Base-by-base conservation (phyloP, 2,113 vertebrate species). In the Leptocoma aspasia region DNA sequence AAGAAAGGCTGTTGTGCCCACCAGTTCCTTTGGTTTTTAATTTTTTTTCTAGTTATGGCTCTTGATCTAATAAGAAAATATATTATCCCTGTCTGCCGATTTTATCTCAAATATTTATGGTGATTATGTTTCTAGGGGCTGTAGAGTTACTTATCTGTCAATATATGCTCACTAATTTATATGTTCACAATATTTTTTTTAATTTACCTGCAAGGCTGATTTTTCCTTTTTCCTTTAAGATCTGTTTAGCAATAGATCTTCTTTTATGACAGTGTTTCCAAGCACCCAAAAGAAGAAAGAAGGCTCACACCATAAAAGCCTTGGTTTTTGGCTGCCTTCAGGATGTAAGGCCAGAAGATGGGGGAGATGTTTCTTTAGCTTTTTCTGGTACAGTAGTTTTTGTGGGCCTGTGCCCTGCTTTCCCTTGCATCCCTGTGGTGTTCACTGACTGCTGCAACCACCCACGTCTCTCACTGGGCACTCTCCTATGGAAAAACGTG, bases 71-170 rank as follows among this genome's bases (percentile, higher is more conserved):
- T 77, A 88, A 81, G 39, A 73, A 65, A 93, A 77, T 69, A 45
- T 83, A 92, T 70, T 80, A 73, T 50, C 33, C 30, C 23, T 70
- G 50, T 57, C 90, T 83, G 75, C 60, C 85, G 7, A 80, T 72
- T 86, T 82, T 82, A 35, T 82, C 88, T 81, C n/a, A 33, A 81
- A 21, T 92, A 86, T 92, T 95, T 95, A 94, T 65, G 47, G 47
- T 15, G 1, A 90, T 78, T 88, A 82, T 61, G 18, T 45, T 86
- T 41, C 76, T 26, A 47, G 18, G 35, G 39, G 19, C 44, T 94
- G 53, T 35, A 63, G 54, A 94, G 76, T 89, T 94, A 95, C n/a
- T 82, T 92, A 77, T 73, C 64, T 93, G 64, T 86, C 92, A 81
- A 86, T 93, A 97, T 47, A 54, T 90, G 21, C 35, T 80, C 64